phyloP scores from a whole-genome alignment of 2,888 invertebrate species.

The Drosophila antonietae region DNA sequence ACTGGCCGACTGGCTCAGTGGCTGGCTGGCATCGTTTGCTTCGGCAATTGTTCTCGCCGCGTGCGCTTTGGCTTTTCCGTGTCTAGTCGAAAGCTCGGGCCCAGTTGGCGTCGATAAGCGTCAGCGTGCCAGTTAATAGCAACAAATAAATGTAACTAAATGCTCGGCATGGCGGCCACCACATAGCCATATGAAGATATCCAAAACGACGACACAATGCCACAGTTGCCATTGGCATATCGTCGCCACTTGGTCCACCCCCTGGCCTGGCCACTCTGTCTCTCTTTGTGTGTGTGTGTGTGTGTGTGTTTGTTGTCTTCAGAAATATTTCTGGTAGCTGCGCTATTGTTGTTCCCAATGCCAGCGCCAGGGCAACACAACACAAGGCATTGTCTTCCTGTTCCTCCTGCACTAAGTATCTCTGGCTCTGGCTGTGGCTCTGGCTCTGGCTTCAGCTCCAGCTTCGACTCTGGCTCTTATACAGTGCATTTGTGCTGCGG shows the following conservation, averaged over 20 bases:
- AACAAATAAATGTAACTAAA: slow-evolving; percentile 85
- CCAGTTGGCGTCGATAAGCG: slow-evolving; percentile 75
- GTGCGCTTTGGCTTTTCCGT: slow-evolving; percentile 68
- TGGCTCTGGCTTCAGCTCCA: slow-evolving; percentile 33
- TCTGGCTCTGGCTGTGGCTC: slow-evolving; percentile 28
- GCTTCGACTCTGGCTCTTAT: slow-evolving; percentile 32
- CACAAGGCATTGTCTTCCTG: slow-evolving; percentile 48
- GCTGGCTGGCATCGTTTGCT: slow-evolving; percentile 38
- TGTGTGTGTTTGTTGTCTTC: slow-evolving; percentile 26
- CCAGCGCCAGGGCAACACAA: slow-evolving; percentile 54
- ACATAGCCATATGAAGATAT: slow-evolving; percentile 83
- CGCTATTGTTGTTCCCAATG: slow-evolving; percentile 65
- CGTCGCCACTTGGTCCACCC: slow-evolving; percentile 66
- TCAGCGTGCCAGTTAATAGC: slow-evolving; percentile 83
- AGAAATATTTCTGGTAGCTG: slow-evolving; percentile 57
- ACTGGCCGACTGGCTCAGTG: slow-evolving; percentile 1
- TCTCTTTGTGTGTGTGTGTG: slow-evolving; percentile 7
- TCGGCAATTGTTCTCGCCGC: slow-evolving; percentile 69
- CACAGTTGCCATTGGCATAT: slow-evolving; percentile 83
- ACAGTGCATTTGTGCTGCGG: slow-evolving; percentile 29
- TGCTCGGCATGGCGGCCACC: slow-evolving; percentile 68
- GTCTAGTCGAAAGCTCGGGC: slow-evolving; percentile 54
- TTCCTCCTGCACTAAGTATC: slow-evolving; percentile 5
- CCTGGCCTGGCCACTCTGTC: slow-evolving; percentile 2
- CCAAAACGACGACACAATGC: slow-evolving; percentile 84